Percentiles rank a stretch among this genome's conserved stretches.
Evolutionary conservation across 2,113 vertebrate species (phyloP).

Genomic region (Sterna hirundo): DNA sequence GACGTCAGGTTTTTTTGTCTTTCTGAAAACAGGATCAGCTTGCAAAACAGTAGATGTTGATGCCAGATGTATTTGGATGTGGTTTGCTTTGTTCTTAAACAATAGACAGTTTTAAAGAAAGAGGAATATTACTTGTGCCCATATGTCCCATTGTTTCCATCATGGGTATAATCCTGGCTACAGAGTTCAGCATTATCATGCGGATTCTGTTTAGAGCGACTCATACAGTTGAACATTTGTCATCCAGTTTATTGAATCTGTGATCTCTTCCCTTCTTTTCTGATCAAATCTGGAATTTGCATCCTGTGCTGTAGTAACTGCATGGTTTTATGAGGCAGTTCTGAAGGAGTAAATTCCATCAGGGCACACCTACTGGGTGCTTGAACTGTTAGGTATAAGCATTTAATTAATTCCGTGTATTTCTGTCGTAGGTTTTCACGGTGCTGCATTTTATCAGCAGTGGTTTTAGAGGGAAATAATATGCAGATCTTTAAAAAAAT

Average conservation of each 20-base stretch:
- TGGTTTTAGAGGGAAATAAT: not conserved
- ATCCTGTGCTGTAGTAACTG: not conserved
- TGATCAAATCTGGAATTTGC: not conserved
- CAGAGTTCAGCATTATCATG: constrained; percentile 1
- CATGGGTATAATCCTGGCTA: not conserved
- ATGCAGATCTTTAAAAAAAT: not conserved
- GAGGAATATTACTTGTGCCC: constrained; percentile 37
- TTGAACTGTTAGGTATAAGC: not conserved
- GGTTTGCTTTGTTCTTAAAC: constrained; percentile 63
- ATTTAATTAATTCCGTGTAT: not conserved
- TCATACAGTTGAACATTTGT: not conserved
- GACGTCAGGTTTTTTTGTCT: not conserved
- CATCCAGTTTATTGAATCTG: not conserved
- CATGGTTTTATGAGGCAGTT: not conserved
- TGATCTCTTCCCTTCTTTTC: not conserved
- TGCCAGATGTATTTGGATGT: constrained; percentile 61
- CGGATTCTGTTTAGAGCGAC: not conserved
- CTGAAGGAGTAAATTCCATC: not conserved
- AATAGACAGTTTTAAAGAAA: constrained; percentile 38
- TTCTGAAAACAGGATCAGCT: not conserved
- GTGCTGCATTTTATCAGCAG: not conserved
- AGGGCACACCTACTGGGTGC: not conserved
- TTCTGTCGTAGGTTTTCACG: not conserved
- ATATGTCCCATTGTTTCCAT: constrained; percentile 48
- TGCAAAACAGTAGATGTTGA: constrained; percentile 4